Base-by-base conservation (phyloP, 2,888 invertebrate species). In the Urechis unicinctus region DNA sequence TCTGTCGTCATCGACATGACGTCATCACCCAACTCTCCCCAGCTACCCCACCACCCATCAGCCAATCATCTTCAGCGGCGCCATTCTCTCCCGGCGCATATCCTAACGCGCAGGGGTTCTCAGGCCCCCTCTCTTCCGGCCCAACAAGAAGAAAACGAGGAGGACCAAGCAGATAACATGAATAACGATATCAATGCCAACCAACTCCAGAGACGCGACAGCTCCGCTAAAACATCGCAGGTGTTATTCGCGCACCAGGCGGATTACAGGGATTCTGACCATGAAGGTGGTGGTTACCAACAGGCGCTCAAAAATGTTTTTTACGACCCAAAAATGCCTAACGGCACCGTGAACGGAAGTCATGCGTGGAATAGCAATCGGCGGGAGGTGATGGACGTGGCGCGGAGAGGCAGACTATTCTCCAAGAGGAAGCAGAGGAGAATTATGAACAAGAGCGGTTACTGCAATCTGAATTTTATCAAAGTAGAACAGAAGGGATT, bases 381-480 rank as follows among this genome's bases (percentile, higher is more conserved):
- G 9, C 17, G 9, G 5, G 28, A 41, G 29, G 28, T 36, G 31
- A 25, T n/a, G 1, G 46, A 57, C 1, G 50, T 59, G 26, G 58
- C 59, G 24, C 43, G 43, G 29, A 28, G 52, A 29, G 62, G 62
- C 1, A 21, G 51, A n/a, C 43, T 58, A 9, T 60, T 60, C 45
- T 52, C 51, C 26, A 50, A 56, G 29, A 21, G 62, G 22, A 56
- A 55, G 36, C 50, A 50, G 36, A 28, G 49, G 17, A 26, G 55
- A 4, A 25, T 55, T n/a, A 30, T 55, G 24, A 50, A 50, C 30
- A 55, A 55, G 25, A 29, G 26, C 21, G 55, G 55, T 17, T 29
- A 43, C 45, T 55, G 48, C 25, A 55, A 55, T 36, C 29, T 55
- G 4, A 28, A 50, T n/a, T 55, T 50, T 31, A 50, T 22, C 24